These are phyloP conservation scores for Lynx canadensis DNA, from an alignment of 2,113 vertebrate species.

Conservation along the genomic window DNA sequence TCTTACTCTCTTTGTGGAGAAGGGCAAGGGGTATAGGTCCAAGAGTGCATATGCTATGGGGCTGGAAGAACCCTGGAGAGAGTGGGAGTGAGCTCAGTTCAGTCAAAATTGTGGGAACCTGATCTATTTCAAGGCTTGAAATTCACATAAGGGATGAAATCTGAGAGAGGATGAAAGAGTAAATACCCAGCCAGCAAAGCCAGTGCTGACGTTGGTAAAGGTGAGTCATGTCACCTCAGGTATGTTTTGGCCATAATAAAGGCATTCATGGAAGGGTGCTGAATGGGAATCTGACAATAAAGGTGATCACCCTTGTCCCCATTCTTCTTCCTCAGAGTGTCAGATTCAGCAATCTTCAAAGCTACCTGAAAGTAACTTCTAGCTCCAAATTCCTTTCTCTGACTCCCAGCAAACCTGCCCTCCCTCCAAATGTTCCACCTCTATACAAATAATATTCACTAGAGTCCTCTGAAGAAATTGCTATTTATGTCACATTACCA, in stretches of 20 bases:
- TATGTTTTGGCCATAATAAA: not conserved
- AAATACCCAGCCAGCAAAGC: not conserved
- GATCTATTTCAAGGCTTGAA: not conserved
- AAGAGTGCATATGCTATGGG: not conserved
- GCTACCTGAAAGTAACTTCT: not conserved
- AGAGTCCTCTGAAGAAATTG: not conserved
- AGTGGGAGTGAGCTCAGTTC: not conserved
- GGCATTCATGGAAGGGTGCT: constrained; percentile 24
- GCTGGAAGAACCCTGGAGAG: not conserved
- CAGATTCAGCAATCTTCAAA: constrained; percentile 51
- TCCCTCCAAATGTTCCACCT: not conserved
- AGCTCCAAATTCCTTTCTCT: constrained; percentile 11
- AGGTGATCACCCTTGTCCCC: not conserved
- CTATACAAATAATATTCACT: not conserved
- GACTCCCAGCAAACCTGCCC: not conserved
- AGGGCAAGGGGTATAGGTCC: not conserved
- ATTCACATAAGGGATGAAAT: not conserved
- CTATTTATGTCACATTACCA: not conserved
- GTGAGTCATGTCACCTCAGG: not conserved
- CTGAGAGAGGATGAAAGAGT: not conserved
- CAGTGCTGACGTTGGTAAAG: constrained; percentile 25
- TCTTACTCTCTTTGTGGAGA: not conserved
- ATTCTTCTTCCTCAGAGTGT: not conserved
- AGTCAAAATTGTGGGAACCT: not conserved
- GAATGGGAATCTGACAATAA: not conserved